Percentiles rank a stretch among this genome's conserved stretches.
Evolutionary conservation across 2,888 invertebrate species (phyloP).

Genomic region (Acanthosepion esculentum): DNA sequence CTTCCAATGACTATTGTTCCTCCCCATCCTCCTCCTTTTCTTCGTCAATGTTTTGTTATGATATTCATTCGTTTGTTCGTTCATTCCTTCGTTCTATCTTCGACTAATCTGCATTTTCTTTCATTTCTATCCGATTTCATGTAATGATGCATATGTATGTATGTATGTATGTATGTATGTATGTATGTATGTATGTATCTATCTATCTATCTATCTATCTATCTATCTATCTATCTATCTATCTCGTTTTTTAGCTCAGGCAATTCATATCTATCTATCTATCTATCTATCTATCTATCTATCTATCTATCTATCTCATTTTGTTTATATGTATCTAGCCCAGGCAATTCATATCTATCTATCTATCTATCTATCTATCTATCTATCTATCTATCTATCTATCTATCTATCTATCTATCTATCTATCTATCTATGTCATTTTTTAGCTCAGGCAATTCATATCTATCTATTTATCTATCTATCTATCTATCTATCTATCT

Average conservation of each 20-base stretch:
- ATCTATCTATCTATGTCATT: not conserved
- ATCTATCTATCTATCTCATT: not conserved
- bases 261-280: not conserved
- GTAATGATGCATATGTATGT: too few relatives aligned
- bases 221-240: conserved; percentile 13
- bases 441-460: too few relatives aligned
- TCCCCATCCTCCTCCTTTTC: not conserved
- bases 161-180: not conserved
- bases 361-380: not conserved
- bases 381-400: not conserved
- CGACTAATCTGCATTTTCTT: too few relatives aligned
- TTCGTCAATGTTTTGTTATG: not conserved
- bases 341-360: not conserved
- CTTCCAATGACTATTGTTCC: conserved; percentile 16
- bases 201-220: conserved; percentile 33
- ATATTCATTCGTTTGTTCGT: not conserved
- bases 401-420: not conserved
- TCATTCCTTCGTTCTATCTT: not conserved
- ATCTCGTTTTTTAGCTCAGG: not conserved
- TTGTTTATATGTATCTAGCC: too few relatives aligned
- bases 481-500: too few relatives aligned
- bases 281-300: not conserved
- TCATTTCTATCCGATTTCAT: too few relatives aligned
- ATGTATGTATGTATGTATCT: not conserved
- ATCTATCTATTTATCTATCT: too few relatives aligned